Percentiles rank a stretch among this genome's conserved stretches.
phyloP scores from a whole-genome alignment of 2,888 invertebrate genomes.

The Mystacides longicornis region DNA sequence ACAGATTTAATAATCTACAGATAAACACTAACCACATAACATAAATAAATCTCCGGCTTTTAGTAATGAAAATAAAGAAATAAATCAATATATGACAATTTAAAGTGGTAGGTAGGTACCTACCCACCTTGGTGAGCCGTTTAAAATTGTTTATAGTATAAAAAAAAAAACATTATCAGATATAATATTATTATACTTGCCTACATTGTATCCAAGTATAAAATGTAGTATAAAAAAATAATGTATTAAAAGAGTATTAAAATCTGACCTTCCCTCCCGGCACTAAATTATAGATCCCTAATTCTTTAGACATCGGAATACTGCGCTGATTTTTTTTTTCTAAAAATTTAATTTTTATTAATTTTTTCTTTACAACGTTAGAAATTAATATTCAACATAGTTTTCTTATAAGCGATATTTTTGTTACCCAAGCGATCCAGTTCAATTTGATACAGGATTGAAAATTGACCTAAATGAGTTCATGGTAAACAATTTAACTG shows the following conservation, averaged over 20 bases:
- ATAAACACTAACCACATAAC: no score
- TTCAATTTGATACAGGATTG: no score
- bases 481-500: no score
- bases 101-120: constrained; percentile 51
- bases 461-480: no score
- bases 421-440: no score
- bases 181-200: neutral
- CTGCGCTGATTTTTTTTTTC: constrained; percentile 9
- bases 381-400: no score
- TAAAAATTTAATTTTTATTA: neutral
- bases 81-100: constrained; percentile 54
- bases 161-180: neutral
- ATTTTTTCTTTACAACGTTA: no score
- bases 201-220: no score
- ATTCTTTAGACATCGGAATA: constrained; percentile 12
- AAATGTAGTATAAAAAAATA: constrained; percentile 14
- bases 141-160: constrained; percentile 34
- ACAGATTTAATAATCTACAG: no score
- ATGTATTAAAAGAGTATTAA: constrained; percentile 4
- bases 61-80: constrained; percentile 39
- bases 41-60: neutral
- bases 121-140: constrained; percentile 52
- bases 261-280: constrained; percentile 11
- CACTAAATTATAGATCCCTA: constrained; percentile 25
- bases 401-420: no score